Evolutionary conservation across 2,888 invertebrate species (phyloP).

Genomic region (Pasiphila rectangulata): DNA sequence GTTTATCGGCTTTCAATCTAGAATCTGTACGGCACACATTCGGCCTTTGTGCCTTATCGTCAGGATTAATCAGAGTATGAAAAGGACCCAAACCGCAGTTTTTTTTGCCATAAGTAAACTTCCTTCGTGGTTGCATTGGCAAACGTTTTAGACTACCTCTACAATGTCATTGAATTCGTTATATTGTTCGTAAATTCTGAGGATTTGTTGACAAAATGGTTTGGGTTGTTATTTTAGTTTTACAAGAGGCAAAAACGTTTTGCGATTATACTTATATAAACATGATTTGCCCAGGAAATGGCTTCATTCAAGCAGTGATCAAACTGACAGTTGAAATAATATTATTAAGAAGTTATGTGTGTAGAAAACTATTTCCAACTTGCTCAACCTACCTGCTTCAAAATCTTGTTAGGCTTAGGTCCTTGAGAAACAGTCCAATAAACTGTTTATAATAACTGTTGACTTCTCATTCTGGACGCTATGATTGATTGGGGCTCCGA

Average conservation of each 20-base stretch:
- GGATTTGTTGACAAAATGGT: constrained; percentile 22
- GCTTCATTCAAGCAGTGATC: neutral
- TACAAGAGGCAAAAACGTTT: constrained; percentile 5
- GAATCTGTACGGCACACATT: constrained; percentile 77
- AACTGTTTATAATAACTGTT: no score
- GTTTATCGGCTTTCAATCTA: constrained; percentile 76
- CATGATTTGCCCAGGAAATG: neutral
- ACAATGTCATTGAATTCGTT: constrained; percentile 20
- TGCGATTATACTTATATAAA: neutral
- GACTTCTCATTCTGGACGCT: no score
- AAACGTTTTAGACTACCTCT: constrained; percentile 27
- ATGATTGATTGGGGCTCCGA: no score
- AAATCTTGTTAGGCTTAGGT: no score
- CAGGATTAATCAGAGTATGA: constrained; percentile 66
- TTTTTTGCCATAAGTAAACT: constrained; percentile 56
- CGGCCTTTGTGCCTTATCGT: constrained; percentile 71
- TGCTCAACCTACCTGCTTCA: no score
- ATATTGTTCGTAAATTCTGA: constrained; percentile 18
- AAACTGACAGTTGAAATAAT: constrained; percentile 1
- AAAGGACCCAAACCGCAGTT: constrained; percentile 59
- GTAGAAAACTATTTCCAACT: no score
- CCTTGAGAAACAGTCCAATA: no score
- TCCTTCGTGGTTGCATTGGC: constrained; percentile 47
- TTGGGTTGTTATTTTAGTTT: constrained; percentile 20
- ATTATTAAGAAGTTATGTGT: no score